Percentiles rank a stretch among this genome's conserved stretches.
These are phyloP conservation scores for Nomia melanderi DNA, from an alignment of 1,140 invertebrate species.

Conservation along the genomic window DNA sequence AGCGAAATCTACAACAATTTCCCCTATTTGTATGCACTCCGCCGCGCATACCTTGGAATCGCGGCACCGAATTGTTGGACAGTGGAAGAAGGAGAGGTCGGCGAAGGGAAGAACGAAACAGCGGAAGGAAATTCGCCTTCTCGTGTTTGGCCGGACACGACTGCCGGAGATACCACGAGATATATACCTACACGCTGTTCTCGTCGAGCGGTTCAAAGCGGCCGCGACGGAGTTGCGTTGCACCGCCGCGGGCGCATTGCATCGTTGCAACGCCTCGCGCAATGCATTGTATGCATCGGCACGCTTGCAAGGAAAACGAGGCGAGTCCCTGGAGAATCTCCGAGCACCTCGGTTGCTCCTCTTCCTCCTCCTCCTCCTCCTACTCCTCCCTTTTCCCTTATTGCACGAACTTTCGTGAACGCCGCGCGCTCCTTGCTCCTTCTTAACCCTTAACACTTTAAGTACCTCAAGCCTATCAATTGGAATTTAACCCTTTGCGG, in stretches of 20 bases:
- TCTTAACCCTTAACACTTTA: too few relatives aligned
- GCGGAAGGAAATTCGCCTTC: conserved; percentile 68
- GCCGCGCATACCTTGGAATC: background rate
- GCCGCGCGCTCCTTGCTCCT: too few relatives aligned
- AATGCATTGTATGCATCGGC: conserved; percentile 46
- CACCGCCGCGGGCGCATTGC: conserved; percentile 35
- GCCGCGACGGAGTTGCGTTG: conserved; percentile 43
- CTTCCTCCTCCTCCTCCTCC: too few relatives aligned
- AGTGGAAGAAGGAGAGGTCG: background rate
- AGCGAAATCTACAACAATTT: too few relatives aligned
- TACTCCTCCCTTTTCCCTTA: too few relatives aligned
- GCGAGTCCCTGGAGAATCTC: background rate
- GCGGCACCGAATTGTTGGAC: background rate
- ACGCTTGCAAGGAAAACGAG: conserved; percentile 17
- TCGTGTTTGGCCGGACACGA: conserved; percentile 53
- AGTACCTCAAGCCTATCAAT: too few relatives aligned
- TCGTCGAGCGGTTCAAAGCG: conserved; percentile 42
- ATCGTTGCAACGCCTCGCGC: conserved; percentile 43
- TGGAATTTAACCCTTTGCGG: too few relatives aligned
- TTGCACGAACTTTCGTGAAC: too few relatives aligned
- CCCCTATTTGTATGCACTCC: too few relatives aligned
- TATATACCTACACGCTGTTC: conserved; percentile 58
- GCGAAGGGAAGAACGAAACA: background rate
- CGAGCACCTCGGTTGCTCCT: background rate
- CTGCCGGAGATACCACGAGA: conserved; percentile 61